Evolutionary conservation across 2,113 vertebrate genomes (phyloP).

Genomic region (Edolisoma coerulescens): DNA sequence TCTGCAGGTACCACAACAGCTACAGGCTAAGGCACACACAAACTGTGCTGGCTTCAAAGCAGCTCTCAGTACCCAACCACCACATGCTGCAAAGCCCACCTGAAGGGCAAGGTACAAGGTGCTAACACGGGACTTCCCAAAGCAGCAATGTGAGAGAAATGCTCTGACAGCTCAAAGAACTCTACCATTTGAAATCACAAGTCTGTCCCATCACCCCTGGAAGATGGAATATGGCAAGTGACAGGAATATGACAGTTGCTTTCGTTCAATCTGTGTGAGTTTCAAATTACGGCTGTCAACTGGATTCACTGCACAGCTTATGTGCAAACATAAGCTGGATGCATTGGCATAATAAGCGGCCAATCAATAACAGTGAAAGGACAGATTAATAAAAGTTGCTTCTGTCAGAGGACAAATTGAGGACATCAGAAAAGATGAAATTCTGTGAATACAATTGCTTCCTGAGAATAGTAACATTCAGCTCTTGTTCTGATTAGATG

Average conservation of each 20-base stretch:
- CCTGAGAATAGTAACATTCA: conserved; percentile 53
- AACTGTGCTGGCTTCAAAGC: background rate
- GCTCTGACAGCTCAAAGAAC: background rate
- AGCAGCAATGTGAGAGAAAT: background rate
- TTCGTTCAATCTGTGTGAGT: background rate
- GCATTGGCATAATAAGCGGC: conserved; percentile 16
- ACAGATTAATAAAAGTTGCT: conserved; percentile 52
- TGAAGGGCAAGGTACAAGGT: background rate
- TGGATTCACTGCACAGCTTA: background rate
- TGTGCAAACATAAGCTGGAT: conserved; percentile 22
- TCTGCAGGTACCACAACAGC: background rate
- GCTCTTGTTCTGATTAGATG: conserved; percentile 56
- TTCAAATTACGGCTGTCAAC: background rate
- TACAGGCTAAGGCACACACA: background rate
- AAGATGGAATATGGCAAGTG: background rate
- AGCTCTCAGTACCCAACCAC: background rate
- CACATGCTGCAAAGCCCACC: background rate
- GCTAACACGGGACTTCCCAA: background rate
- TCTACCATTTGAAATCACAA: background rate
- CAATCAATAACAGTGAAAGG: conserved; percentile 24
- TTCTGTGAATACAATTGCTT: conserved; percentile 61
- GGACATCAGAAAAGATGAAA: conserved; percentile 57
- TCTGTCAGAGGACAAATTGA: conserved; percentile 59
- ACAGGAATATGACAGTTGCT: background rate
- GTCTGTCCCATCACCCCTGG: background rate